phyloP scores from a whole-genome alignment of 2,113 vertebrate species.

The Lontra canadensis region DNA sequence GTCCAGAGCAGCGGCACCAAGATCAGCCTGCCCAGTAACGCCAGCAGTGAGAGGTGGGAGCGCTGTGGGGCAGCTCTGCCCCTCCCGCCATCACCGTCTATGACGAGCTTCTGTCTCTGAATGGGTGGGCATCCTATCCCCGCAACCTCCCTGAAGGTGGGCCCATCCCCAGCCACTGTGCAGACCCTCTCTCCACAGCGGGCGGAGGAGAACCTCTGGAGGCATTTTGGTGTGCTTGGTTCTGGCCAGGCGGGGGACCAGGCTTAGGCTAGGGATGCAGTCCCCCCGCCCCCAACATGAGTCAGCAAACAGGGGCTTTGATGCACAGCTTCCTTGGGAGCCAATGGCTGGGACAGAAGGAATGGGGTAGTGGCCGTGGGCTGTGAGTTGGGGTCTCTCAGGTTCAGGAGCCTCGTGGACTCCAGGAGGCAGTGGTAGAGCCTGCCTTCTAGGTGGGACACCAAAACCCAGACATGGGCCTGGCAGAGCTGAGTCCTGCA shows the following conservation, averaged over 20 bases:
- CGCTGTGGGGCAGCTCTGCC: background rate
- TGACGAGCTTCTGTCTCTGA: fast-evolving
- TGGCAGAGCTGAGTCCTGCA: background rate
- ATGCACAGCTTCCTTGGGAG: background rate
- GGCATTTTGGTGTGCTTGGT: background rate
- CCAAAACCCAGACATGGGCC: background rate
- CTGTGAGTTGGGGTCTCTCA: background rate
- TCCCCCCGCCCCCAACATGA: background rate
- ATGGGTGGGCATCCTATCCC: background rate
- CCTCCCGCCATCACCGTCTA: too few species aligned
- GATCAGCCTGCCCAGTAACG: background rate
- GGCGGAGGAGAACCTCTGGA: background rate
- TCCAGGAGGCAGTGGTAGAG: background rate
- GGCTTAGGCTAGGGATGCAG: background rate
- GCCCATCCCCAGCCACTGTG: too few species aligned
- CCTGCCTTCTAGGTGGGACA: background rate
- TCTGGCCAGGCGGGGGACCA: background rate
- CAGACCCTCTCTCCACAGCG: background rate
- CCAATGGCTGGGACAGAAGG: background rate
- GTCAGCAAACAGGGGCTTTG: background rate
- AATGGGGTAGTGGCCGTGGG: background rate
- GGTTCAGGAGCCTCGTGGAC: background rate
- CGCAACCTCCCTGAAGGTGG: background rate
- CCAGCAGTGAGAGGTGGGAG: background rate
- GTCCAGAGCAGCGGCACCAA: background rate